Evolutionary conservation across 2,113 vertebrate species (phyloP), one percentile per base, ranked within the genome.

Genomic region (Gymnogyps californianus): DNA sequence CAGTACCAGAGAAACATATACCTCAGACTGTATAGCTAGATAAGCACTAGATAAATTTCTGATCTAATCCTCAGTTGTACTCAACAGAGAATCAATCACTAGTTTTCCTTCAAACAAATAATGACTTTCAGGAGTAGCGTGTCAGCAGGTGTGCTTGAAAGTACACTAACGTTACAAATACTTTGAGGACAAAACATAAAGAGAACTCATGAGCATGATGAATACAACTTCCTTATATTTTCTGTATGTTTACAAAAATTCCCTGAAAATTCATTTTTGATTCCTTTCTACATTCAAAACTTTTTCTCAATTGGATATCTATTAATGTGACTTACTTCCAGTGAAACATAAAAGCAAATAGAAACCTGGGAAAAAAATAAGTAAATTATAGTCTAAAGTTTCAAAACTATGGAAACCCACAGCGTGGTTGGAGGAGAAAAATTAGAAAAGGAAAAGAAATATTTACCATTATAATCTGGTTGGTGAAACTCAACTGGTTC

Each of bases 381-480:
- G 16, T 71, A 34, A 62, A 51, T 47, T n/a, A 47, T 2, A 16
- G 19, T 47, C 26, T 76, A 36, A 54, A 54, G 13, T 87, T 77
- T 57, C 44, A 52, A 61, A 86, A 32, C 9, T 64, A 29, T 21
- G 7, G 47, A 89, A 81, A 71, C 28, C 5, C 29, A 55, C 31
- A 42, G 4, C 4, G 46, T 7, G n/a, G 4, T 17, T 71, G 16
- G 8, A 75, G 17, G 10, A 71, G 38, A 80, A 94, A 82, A 85
- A 83, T 10, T 46, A 67, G 13, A 49, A 76, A 38, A 87, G 3
- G 13, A 75, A 61, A 89, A 86, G 0, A 64, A 52, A 55, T 91
- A 93, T 97, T 98, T 95, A 98, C 98, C 97, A 98, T 93, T 40
- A 98, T 36, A 10, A 65, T 96, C 94, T 98, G 98, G 11, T 36